These are phyloP conservation scores for Pocota personata DNA, from an alignment of 2,888 invertebrate genomes.

Conservation along the genomic window DNA sequence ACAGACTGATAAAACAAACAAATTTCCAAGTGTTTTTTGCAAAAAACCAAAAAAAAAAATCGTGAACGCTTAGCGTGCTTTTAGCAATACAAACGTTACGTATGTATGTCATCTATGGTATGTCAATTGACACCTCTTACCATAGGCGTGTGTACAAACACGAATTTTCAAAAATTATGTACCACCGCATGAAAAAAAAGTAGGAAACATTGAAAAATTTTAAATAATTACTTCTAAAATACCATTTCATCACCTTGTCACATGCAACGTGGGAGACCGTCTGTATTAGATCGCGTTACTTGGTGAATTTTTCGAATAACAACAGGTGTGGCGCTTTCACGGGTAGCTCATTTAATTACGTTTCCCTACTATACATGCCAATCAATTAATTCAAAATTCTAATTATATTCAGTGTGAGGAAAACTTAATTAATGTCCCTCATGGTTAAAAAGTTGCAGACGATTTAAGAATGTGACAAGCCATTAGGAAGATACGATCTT, in stretches of 20 bases:
- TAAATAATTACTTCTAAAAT: constrained; percentile 46
- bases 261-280: constrained; percentile 12
- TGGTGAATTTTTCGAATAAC: constrained; percentile 8
- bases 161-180: background rate
- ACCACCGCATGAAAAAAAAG: background rate
- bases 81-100: background rate
- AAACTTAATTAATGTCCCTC: constrained; percentile 18
- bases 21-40: background rate
- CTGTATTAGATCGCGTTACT: constrained; percentile 36
- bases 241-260: constrained; percentile 31
- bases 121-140: background rate
- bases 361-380: background rate
- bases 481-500: too few relatives aligned
- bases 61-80: background rate
- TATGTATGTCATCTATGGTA: background rate
- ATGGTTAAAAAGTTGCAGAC: constrained; percentile 4
- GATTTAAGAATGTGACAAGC: background rate
- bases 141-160: background rate
- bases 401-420: background rate
- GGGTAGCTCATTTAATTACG: constrained; percentile 25
- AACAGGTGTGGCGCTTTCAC: constrained; percentile 45
- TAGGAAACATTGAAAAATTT: constrained; percentile 22
- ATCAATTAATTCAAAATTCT: constrained; percentile 12
- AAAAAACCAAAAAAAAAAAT: background rate
- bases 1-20: background rate